phyloP scores from a whole-genome alignment of 2,888 invertebrate genomes.

The Dioctria rufipes region DNA sequence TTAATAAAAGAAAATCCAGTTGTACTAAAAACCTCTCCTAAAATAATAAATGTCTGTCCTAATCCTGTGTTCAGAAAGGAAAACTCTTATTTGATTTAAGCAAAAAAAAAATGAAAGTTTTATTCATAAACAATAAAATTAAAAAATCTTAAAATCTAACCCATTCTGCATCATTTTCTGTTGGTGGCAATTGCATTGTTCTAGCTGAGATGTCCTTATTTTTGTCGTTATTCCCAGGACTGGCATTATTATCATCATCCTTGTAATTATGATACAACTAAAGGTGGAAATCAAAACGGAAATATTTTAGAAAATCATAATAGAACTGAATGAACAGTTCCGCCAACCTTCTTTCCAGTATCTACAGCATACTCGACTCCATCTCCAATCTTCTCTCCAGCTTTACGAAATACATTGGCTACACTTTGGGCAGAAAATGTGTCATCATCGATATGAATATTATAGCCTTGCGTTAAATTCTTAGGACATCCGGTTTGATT shows the following conservation, averaged over 20 bases:
- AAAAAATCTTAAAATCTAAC: slow-evolving; percentile 52
- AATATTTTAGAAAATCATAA: slow-evolving; percentile 12
- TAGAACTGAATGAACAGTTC: slow-evolving; percentile 29
- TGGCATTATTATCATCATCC: slow-evolving; percentile 37
- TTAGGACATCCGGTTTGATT: slow-evolving; percentile 80
- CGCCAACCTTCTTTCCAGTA: slow-evolving; percentile 76
- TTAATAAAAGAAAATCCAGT: no score
- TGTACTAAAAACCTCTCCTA: no score
- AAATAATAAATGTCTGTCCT: no score
- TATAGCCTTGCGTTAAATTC: slow-evolving; percentile 74
- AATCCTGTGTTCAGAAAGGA: no score
- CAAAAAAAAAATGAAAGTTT: no score
- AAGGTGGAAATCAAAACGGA: slow-evolving; percentile 23
- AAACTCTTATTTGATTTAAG: no score
- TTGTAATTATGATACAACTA: slow-evolving; percentile 55
- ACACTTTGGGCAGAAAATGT: slow-evolving; percentile 84
- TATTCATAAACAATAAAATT: no score
- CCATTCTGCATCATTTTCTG: slow-evolving; percentile 58
- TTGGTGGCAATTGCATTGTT: slow-evolving; percentile 14
- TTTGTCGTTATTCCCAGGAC: background rate
- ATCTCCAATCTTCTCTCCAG: slow-evolving; percentile 81
- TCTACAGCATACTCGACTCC: slow-evolving; percentile 81
- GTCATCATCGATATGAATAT: slow-evolving; percentile 82
- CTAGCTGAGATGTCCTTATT: background rate
- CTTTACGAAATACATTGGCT: slow-evolving; percentile 80